Percentiles rank a stretch among this genome's conserved stretches.
Conservation (phyloP, 2,888 invertebrate genomes). For the Eristalis pertinax region DNA sequence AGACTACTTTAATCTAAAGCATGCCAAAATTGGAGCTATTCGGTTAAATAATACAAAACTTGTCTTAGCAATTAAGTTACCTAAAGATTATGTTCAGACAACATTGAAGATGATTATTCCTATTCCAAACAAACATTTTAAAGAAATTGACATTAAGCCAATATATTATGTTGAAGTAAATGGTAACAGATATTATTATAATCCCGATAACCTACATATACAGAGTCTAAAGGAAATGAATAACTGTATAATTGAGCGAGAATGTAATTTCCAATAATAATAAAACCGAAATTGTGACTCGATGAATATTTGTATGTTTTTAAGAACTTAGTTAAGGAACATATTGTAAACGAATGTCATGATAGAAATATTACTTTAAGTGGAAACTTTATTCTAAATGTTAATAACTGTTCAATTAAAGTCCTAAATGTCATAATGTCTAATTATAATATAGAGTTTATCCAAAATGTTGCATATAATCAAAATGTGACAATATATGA, state of each 20-base stretch:
- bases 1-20: constrained; percentile 16
- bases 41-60: constrained; percentile 7
- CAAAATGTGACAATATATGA: no score
- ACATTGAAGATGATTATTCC: no score
- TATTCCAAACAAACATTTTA: no score
- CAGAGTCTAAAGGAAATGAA: background rate
- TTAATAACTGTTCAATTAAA: no score
- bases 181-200: no score
- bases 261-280: background rate
- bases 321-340: constrained; percentile 5
- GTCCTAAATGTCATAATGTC: background rate
- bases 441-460: background rate
- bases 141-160: constrained; percentile 19
- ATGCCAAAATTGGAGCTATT: background rate
- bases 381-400: background rate
- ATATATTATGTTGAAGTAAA: background rate
- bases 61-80: constrained; percentile 11
- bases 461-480: no score
- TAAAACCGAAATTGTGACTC: constrained; percentile 9
- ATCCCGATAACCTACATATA: no score
- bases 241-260: no score
- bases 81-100: no score
- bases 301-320: constrained; percentile 10
- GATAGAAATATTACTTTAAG: background rate
- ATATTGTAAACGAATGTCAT: background rate